Base-by-base conservation (phyloP, 1,140 invertebrate species). In the Dryas iulia region DNA sequence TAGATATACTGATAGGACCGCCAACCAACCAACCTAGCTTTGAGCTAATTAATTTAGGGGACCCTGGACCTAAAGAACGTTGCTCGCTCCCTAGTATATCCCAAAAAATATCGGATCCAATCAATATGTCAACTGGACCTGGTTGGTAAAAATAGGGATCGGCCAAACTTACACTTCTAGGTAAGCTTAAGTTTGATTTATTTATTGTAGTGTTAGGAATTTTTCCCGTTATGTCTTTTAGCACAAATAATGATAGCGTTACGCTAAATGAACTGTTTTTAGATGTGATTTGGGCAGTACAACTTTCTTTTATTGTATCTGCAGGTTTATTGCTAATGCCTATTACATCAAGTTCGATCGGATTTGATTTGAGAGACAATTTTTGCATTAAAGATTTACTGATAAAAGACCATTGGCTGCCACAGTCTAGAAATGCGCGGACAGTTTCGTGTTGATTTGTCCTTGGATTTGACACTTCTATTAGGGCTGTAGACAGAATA, bases 401-500 rank as follows among this genome's bases (percentile, higher is more conserved):
- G 14, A 64, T 64, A 54, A 64, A 75, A 30, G 63, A 68, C 25
- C 66, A 67, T 61, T 73, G 66, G 47, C 71, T 73, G 21, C 72
- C 63, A 26, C 54, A 58, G 30, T 59, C 69, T 25, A 76, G 54
- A 11, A 78, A 35, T 1, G 76, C 72, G 5, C 68, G 64, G 25
- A 73, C 66, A 59, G 68, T 52, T 58, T 39, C 24, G 26, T 62
- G 54, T 52, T 74, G 58, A 59, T 63, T 65, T 18, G 18, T 71
- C 24, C 33, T 26, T 33, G 74, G 77, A 68, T 79, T 74, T 21
- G 12, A 56, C 3, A 74, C 66, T 26, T 75, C 66, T 24, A 79
- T 70, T 23, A 79, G 24, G 24, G 73, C 78, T 56, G 78, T 80
- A n/a, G 73, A 77, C 26, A 80, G 52, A 28, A 77, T 66, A 47